A percentile compares a stretch with the other conserved stretches of the same genome.
phyloP scores from a whole-genome alignment of 2,113 vertebrate species.

The Dasyornis broadbenti region DNA sequence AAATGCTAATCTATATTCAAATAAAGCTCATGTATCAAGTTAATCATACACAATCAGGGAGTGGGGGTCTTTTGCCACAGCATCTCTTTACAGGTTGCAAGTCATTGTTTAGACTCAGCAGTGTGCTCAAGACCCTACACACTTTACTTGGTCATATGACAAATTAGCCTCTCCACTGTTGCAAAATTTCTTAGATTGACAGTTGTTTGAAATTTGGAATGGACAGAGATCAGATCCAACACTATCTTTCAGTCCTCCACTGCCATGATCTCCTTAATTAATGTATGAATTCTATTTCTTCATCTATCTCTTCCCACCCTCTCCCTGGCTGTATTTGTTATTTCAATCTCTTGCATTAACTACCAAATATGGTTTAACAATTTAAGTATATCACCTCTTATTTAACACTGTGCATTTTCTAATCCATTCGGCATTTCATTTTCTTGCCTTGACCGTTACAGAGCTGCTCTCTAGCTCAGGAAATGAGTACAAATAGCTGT shows the following conservation, averaged over 20 bases:
- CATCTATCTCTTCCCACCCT: background rate
- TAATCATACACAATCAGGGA: background rate
- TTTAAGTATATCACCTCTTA: background rate
- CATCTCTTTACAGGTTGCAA: background rate
- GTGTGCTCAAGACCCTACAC: background rate
- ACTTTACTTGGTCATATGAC: background rate
- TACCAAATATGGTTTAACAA: background rate
- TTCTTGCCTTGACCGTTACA: background rate
- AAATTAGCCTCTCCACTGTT: background rate
- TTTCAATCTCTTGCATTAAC: background rate
- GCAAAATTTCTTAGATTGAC: background rate
- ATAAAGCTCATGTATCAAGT: background rate
- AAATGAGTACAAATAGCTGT: background rate
- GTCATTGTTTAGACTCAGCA: background rate
- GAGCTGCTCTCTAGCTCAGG: background rate
- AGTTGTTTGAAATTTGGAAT: background rate
- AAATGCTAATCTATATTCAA: background rate
- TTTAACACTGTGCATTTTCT: background rate
- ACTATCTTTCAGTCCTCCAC: background rate
- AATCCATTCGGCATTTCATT: background rate
- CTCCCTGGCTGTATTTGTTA: background rate
- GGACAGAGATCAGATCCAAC: background rate
- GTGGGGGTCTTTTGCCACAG: accelerated
- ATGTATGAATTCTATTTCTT: background rate
- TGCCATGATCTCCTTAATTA: background rate